phyloP scores from a whole-genome alignment of 2,797 vertebrate genomes.

The Gymnoscopelus microlampas region DNA sequence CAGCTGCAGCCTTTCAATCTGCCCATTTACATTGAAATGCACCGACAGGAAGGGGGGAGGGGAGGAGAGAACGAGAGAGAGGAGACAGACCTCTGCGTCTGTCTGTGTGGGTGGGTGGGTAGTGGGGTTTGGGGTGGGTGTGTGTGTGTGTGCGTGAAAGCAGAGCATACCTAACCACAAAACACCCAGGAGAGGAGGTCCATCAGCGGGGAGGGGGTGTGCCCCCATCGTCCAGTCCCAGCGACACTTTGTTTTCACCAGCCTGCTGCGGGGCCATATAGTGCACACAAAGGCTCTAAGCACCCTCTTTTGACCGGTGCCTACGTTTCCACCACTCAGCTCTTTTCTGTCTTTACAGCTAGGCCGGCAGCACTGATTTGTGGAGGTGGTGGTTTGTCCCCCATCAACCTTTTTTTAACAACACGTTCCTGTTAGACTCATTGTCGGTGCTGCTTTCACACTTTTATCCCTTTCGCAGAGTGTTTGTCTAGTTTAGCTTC shows the following conservation, averaged over 20 bases:
- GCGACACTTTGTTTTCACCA: slow-evolving; percentile 70
- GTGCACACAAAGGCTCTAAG: slow-evolving; percentile 79
- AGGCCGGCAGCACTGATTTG: slow-evolving; percentile 54
- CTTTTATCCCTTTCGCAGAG: slow-evolving; percentile 26
- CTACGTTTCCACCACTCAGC: slow-evolving; percentile 73
- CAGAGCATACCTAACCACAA: slow-evolving; percentile 82
- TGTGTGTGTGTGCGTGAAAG: slow-evolving; percentile 23
- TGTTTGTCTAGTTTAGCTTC: slow-evolving; percentile 38
- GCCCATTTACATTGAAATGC: slow-evolving; percentile 87
- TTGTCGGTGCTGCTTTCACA: slow-evolving; percentile 43
- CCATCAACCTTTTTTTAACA: slow-evolving; percentile 45
- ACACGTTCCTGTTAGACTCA: slow-evolving; percentile 34
- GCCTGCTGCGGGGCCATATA: slow-evolving; percentile 68
- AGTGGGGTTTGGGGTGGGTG: slow-evolving; percentile 52
- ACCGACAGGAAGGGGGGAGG: slow-evolving; percentile 83
- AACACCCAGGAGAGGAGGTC: slow-evolving; percentile 72
- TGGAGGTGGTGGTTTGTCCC: slow-evolving; percentile 54
- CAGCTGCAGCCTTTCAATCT: slow-evolving; percentile 87
- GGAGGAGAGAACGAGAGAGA: slow-evolving; percentile 46
- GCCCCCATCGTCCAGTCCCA: slow-evolving; percentile 51
- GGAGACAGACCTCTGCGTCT: slow-evolving; percentile 64
- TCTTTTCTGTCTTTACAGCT: slow-evolving; percentile 70
- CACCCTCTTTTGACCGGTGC: slow-evolving; percentile 73
- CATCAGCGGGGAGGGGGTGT: slow-evolving; percentile 49
- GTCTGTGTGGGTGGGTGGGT: slow-evolving; percentile 65